These are phyloP conservation scores for Xenops minutus DNA, from an alignment of 2,797 vertebrate genomes.

Conservation along the genomic window DNA sequence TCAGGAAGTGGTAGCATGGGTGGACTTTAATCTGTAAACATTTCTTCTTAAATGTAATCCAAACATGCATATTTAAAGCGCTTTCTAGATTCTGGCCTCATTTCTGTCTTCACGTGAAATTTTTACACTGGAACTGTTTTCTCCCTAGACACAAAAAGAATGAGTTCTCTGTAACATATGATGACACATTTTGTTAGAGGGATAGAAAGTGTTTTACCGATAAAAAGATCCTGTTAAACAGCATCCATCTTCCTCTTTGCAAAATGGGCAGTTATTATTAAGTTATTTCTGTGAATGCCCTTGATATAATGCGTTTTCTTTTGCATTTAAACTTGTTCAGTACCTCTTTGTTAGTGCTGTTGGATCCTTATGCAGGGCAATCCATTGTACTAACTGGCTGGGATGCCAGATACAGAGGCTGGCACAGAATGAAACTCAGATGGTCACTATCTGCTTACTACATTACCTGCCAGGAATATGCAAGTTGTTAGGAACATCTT, in stretches of 20 bases:
- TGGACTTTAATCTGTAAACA: neutral
- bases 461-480: neutral
- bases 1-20: neutral
- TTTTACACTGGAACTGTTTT: neutral
- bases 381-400: neutral
- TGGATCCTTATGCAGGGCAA: slow-evolving; percentile 16
- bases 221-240: neutral
- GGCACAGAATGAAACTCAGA: neutral
- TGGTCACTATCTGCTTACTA: neutral
- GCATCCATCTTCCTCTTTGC: neutral
- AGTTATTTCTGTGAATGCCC: neutral
- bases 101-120: neutral
- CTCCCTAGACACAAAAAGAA: neutral
- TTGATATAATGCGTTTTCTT: slow-evolving; percentile 26
- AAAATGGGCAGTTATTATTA: neutral
- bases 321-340: slow-evolving; percentile 24
- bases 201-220: neutral
- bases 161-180: neutral
- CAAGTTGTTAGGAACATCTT: neutral
- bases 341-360: slow-evolving; percentile 44
- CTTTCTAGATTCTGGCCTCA: neutral
- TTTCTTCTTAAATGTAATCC: neutral
- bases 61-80: neutral
- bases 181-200: neutral
- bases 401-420: slow-evolving; percentile 29